These are phyloP conservation scores for Peromyscus melanophrys DNA, from an alignment of 2,797 vertebrate genomes.

Conservation along the genomic window DNA sequence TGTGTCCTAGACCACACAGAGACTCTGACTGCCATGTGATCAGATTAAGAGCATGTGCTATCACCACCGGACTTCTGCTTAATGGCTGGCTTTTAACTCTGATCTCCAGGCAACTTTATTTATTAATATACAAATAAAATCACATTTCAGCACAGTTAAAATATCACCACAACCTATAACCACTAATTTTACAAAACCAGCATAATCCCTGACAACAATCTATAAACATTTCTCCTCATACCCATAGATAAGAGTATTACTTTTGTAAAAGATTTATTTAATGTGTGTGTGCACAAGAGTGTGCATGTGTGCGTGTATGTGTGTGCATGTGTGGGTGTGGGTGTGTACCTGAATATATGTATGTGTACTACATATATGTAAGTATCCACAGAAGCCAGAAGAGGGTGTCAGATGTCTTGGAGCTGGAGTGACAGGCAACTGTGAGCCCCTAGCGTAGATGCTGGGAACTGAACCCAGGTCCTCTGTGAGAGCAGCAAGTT, in stretches of 20 bases:
- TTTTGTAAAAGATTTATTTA: neutral
- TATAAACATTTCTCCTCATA: neutral
- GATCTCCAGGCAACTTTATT: too few species aligned
- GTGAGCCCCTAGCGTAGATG: neutral
- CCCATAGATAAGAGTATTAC: neutral
- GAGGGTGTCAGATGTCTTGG: neutral
- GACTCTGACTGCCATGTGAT: too few species aligned
- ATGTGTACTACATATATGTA: neutral
- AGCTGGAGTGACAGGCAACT: neutral
- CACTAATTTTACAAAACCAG: neutral
- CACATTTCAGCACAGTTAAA: too few species aligned
- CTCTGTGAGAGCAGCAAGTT: neutral
- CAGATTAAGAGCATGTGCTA: too few species aligned
- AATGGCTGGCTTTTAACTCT: too few species aligned
- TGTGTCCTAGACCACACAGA: too few species aligned
- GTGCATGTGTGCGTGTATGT: neutral
- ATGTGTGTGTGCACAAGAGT: neutral
- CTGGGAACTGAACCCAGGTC: neutral
- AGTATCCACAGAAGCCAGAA: neutral
- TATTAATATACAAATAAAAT: too few species aligned
- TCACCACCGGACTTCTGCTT: too few species aligned
- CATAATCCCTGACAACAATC: neutral
- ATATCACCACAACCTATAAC: neutral
- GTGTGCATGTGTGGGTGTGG: neutral
- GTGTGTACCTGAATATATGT: neutral